Evolutionary conservation across 2,888 invertebrate species (phyloP).

Genomic region (Thyatira batis): DNA sequence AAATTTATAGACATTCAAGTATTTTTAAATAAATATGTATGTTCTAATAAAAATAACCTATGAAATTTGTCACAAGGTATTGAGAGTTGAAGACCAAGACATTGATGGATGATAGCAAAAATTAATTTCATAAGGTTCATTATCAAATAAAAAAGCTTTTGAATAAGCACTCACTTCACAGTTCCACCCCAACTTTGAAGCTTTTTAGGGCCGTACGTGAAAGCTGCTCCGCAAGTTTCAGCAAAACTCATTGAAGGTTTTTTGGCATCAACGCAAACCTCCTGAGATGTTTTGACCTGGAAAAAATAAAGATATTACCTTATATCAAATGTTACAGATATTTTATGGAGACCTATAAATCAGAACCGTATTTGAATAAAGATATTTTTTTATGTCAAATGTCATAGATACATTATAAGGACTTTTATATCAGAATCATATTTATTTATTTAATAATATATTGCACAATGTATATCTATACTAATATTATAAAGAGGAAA

Average conservation of each 20-base stretch:
- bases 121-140: not conserved
- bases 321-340: no score
- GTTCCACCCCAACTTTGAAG: conserved; percentile 82
- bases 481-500: no score
- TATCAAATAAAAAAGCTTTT: not conserved
- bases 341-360: no score
- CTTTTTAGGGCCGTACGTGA: conserved; percentile 87
- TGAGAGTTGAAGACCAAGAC: no score
- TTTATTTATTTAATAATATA: no score
- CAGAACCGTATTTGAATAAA: no score
- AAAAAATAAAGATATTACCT: conserved; percentile 13
- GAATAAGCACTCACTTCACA: conserved; percentile 81
- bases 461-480: no score
- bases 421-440: no score
- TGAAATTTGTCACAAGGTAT: no score
- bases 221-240: conserved; percentile 91
- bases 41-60: no score
- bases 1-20: not conserved
- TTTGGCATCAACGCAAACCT: conserved; percentile 85
- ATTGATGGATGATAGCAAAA: not conserved
- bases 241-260: conserved; percentile 91
- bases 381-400: no score
- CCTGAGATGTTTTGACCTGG: conserved; percentile 89
- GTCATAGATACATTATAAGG: not conserved
- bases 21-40: no score